Evolutionary conservation across 2,888 invertebrate species (phyloP), one percentile per base, ranked within the genome.

Genomic region (Eumacrocentrus americanus): DNA sequence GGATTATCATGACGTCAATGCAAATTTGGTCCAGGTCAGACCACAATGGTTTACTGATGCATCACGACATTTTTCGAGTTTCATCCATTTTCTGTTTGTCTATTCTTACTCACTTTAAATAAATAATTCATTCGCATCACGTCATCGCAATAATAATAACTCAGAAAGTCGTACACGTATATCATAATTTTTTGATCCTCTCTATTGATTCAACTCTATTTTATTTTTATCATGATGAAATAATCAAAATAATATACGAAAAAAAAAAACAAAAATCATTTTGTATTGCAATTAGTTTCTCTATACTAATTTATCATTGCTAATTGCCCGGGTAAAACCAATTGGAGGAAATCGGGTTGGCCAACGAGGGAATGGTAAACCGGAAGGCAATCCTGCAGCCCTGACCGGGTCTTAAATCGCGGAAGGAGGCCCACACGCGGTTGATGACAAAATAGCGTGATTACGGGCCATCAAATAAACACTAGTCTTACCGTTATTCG

Each of bases 401-500:
- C 38, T 2, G 38, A 16, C 16, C 5, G 38, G 18, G n/a, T 44
- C 50, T 64, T 68, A 69, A 71, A 74, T 71, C 70, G 73, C 70
- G 74, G 72, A 77, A 74, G 72, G 70, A 70, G 67, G 68, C 70
- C 68, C n/a, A n/a, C 47, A 56, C 20, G 44, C 66, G 72, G 76
- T 73, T 78, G 77, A 79, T 76, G 79, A 79, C 76, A 77, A 76
- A 78, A 79, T 79, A 74, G 79, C 79, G 79, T 79, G 79, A 78
- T 79, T 78, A 77, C 75, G 71, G 70, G 73, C 79, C 76, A 79
- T 79, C 77, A 77, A 77, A 79, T 79, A 78, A 79, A 79, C 77
- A 79, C 76, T 73, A 76, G 76, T 73, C 76, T 77, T 70, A 70
- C 72, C 71, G 73, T 77, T 78, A 75, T 74, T 76, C 75, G 70